Evolutionary conservation across 2,888 invertebrate genomes (phyloP).

Genomic region (Trachelus stipa): DNA sequence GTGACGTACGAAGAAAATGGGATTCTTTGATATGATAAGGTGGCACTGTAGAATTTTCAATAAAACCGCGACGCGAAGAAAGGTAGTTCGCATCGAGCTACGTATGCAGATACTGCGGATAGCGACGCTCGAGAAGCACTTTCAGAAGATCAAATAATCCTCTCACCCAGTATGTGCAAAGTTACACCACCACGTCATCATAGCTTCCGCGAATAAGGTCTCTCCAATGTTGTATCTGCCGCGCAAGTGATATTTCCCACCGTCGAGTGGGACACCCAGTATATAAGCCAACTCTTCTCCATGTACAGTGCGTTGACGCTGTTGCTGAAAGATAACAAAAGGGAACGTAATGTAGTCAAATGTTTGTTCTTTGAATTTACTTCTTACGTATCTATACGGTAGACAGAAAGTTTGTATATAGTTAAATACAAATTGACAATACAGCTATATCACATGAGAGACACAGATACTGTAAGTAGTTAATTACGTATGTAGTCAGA

Average conservation of each 20-base stretch:
- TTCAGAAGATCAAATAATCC: neutral
- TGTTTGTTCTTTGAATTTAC: neutral
- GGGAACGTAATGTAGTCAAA: neutral
- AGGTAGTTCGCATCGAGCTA: constrained; percentile 10
- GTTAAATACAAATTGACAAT: neutral
- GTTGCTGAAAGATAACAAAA: constrained; percentile 50
- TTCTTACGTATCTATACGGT: neutral
- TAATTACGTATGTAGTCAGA: neutral
- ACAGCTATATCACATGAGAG: neutral
- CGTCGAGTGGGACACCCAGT: constrained; percentile 84
- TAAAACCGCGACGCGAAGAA: neutral
- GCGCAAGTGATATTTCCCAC: constrained; percentile 76
- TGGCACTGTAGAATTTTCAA: neutral
- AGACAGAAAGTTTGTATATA: neutral
- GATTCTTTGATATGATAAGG: neutral
- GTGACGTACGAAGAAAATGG: neutral
- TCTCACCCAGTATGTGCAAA: constrained; percentile 90
- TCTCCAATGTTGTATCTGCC: constrained; percentile 82
- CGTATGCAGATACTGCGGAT: constrained; percentile 12
- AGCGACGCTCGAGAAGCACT: constrained; percentile 9
- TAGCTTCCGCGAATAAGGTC: constrained; percentile 83
- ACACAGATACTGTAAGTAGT: neutral
- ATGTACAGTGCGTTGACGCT: constrained; percentile 69
- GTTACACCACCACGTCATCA: constrained; percentile 92
- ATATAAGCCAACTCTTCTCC: constrained; percentile 91